Conservation (phyloP, 2,888 invertebrate genomes). For the Cryptus viduatorius region DNA sequence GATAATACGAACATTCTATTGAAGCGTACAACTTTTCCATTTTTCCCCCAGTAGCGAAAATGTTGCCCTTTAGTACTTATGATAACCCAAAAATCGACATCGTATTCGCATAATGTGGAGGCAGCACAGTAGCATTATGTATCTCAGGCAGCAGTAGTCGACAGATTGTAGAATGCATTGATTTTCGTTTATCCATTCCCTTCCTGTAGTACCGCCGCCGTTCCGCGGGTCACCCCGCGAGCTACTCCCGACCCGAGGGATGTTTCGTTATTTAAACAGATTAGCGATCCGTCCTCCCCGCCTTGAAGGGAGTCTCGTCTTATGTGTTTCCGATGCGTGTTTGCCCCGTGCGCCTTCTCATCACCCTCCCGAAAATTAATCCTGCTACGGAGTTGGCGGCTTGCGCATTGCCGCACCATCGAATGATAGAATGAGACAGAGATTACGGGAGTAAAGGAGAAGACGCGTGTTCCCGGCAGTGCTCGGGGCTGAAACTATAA, state of each 20-base stretch:
- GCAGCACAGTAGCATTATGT: constrained; percentile 63
- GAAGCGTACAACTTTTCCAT: no score
- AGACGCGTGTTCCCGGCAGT: constrained; percentile 33
- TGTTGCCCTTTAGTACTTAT: no score
- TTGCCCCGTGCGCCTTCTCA: constrained; percentile 9
- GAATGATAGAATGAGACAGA: constrained; percentile 9
- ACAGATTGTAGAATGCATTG: constrained; percentile 79
- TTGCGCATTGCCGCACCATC: neutral
- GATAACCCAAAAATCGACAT: no score
- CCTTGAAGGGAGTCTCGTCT: constrained; percentile 79
- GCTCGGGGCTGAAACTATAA: constrained; percentile 3
- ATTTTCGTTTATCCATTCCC: constrained; percentile 82
- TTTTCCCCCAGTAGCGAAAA: no score
- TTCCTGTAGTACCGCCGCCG: constrained; percentile 54
- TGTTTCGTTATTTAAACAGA: constrained; percentile 85
- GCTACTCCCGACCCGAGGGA: constrained; percentile 76
- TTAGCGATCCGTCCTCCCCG: constrained; percentile 80
- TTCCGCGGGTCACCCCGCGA: constrained; percentile 43
- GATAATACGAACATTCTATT: no score
- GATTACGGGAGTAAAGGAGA: neutral
- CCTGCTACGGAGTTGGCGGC: constrained; percentile 74
- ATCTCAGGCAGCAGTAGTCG: constrained; percentile 11
- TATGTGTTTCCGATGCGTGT: constrained; percentile 82
- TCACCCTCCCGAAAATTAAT: constrained; percentile 77
- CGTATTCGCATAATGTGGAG: neutral